Evolutionary conservation across 2,113 vertebrate species (phyloP).

Genomic region (Bos javanicus): DNA sequence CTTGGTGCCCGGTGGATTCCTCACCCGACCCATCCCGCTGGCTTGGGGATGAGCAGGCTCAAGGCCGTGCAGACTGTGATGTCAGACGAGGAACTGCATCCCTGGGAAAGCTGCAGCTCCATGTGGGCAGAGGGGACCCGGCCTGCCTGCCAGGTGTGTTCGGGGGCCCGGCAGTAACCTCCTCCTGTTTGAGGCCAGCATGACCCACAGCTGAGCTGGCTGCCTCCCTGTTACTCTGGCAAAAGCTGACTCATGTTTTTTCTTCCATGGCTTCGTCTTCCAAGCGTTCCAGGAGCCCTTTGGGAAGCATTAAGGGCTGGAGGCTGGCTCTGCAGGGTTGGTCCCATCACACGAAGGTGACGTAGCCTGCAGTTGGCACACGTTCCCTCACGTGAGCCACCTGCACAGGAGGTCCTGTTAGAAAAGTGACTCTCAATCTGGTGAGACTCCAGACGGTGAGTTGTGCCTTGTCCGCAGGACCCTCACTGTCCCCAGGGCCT

Average conservation of each 20-base stretch:
- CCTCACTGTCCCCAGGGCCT: not conserved
- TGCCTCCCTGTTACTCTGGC: not conserved
- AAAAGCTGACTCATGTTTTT: not conserved
- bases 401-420: not conserved
- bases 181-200: not conserved
- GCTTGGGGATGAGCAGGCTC: not conserved
- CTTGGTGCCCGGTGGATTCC: not conserved
- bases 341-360: not conserved
- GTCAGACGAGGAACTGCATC: not conserved
- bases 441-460: fast-evolving
- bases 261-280: not conserved
- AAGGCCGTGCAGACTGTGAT: not conserved
- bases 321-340: not conserved
- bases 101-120: not conserved
- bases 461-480: not conserved
- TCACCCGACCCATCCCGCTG: fast-evolving
- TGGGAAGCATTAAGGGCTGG: not conserved
- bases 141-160: not conserved
- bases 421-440: not conserved
- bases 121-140: not conserved
- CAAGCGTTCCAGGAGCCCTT: not conserved
- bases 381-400: not conserved
- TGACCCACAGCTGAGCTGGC: not conserved
- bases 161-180: not conserved
- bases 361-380: not conserved